Evolutionary conservation across 2,797 vertebrate species (phyloP), one percentile per base, ranked within the genome.

Genomic region (Enoplosus armatus): DNA sequence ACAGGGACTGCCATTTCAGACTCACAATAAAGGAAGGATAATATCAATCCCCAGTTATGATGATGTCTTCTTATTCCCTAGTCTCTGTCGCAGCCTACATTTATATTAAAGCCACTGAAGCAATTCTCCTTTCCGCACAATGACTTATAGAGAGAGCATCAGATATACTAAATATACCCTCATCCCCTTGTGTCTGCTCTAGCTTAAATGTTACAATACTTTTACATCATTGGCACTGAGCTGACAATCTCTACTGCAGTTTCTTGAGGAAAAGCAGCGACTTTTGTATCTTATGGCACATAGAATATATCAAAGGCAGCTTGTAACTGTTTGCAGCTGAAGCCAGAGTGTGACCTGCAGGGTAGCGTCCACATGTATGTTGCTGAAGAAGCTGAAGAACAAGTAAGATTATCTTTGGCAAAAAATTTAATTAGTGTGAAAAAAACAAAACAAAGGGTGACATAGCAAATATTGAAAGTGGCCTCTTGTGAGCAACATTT

Each of bases 111-210:
- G 77, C 63, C 78, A 80, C 31, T 79, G 80, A 78, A 56, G 73
- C 12, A 43, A 79, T 72, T 86, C 78, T 85, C 35, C 39, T 80
- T 77, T 61, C 62, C 18, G 66, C 58, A 87, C 66, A 85, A 76
- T 56, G 78, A 80, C 80, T 76, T 87, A 75, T 33, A 81, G 50
- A 59, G 59, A 78, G 83, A 84, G 75, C 68, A 82, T 90, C 80
- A 86, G 67, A 85, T 87, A 82, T 35, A 74, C 62, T 75, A 84
- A 89, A 90, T 82, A 85, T 85, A 74, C 60, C 79, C 67, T 72
- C 43, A 50, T n/a, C 70, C 65, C 67, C 70, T 35, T 69, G 67
- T 73, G 82, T 62, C 82, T 83, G 77, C 71, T 81, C 69, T 54
- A n/a, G n/a, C 72, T 87, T 61, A 87, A 83, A 86, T 75, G 50